Evolutionary conservation across 2,888 invertebrate species (phyloP).

Genomic region (Polymixis flavicincta): DNA sequence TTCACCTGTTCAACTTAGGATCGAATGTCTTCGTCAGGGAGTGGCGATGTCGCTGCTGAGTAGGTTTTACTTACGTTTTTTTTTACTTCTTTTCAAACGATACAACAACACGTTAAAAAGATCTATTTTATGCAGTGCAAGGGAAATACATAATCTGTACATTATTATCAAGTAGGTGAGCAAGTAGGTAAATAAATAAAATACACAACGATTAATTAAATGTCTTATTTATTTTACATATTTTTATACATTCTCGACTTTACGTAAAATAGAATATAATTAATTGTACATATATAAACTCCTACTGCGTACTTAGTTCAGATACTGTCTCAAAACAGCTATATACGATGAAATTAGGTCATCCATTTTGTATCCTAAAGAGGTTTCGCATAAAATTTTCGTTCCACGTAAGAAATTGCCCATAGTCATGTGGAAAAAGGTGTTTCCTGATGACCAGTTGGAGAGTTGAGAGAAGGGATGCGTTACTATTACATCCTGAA

Average conservation of each 20-base stretch:
- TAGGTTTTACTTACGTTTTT: background rate
- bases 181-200: too few relatives aligned
- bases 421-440: constrained; percentile 98
- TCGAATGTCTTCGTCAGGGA: background rate
- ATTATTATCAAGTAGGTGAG: background rate
- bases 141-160: background rate
- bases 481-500: constrained; percentile 94
- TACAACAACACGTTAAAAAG: background rate
- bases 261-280: background rate
- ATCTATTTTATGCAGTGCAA: background rate
- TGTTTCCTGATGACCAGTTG: constrained; percentile 99
- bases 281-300: background rate
- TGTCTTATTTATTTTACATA: constrained; percentile 14
- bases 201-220: constrained; percentile 1
- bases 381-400: constrained; percentile 97
- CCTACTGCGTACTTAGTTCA: constrained; percentile 72
- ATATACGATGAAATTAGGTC: constrained; percentile 98
- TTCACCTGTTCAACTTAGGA: background rate
- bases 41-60: background rate
- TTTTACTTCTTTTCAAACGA: background rate
- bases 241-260: constrained; percentile 15
- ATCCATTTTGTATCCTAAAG: constrained; percentile 98
- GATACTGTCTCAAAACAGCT: constrained; percentile 87
- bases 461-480: constrained; percentile 97
- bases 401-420: constrained; percentile 98